phyloP scores from a whole-genome alignment of 2,888 invertebrate genomes.

The Drosophila anomelani region DNA sequence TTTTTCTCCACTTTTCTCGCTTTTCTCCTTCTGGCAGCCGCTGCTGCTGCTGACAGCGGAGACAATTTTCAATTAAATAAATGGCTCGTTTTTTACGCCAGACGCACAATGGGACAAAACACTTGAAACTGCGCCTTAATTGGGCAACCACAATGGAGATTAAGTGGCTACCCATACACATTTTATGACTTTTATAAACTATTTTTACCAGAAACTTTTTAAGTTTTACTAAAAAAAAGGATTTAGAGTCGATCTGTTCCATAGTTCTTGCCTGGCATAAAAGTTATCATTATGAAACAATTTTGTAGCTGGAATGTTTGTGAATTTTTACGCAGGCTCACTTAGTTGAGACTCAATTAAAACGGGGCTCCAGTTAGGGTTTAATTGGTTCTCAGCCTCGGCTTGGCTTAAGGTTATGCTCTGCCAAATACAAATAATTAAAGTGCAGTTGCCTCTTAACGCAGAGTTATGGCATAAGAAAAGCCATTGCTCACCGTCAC shows the following conservation, averaged over 20 bases:
- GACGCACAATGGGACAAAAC: constrained; percentile 53
- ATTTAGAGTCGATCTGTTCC: not conserved
- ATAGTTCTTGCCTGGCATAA: constrained; percentile 9
- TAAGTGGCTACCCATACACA: constrained; percentile 20
- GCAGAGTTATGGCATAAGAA: constrained; percentile 41
- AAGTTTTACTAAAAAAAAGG: not conserved
- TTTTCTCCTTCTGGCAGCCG: constrained; percentile 49
- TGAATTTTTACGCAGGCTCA: constrained; percentile 18
- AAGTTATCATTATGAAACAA: constrained; percentile 54
- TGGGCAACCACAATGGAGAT: constrained; percentile 31
- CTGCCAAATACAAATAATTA: constrained; percentile 48
- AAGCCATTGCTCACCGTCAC: constrained; percentile 28
- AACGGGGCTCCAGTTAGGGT: constrained; percentile 2
- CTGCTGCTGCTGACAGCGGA: constrained; percentile 71
- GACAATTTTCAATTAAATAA: constrained; percentile 80
- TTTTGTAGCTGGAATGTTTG: constrained; percentile 43
- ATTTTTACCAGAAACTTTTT: not conserved
- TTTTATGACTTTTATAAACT: constrained; percentile 1
- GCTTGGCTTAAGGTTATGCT: constrained; percentile 29
- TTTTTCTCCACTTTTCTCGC: constrained; percentile 34
- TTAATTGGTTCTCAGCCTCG: constrained; percentile 14
- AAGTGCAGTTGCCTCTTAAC: constrained; percentile 45
- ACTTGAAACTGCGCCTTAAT: constrained; percentile 31
- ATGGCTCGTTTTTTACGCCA: constrained; percentile 63
- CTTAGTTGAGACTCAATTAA: constrained; percentile 37